Conservation (phyloP, 53 echinoderm and acorn worm species). For the Henricia sp. region DNA sequence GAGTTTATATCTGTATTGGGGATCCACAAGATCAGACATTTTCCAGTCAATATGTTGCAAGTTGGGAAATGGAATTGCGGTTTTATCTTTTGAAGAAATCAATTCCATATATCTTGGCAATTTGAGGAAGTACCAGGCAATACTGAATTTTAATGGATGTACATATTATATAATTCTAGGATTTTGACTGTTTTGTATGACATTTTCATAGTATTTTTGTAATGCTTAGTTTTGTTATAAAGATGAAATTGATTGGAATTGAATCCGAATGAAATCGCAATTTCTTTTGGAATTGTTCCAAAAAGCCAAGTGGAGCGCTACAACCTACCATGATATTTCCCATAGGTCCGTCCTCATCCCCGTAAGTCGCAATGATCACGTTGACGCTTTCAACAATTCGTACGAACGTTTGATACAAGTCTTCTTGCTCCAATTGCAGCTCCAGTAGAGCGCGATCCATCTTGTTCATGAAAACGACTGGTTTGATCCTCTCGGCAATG, state of each 20-base stretch:
- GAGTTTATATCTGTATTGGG: too few species aligned
- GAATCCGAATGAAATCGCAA: too few species aligned
- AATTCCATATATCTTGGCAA: too few species aligned
- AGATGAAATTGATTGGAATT: neutral
- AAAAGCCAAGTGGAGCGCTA: neutral
- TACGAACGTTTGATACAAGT: slow-evolving; percentile 90
- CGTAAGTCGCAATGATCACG: slow-evolving; percentile 93
- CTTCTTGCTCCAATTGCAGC: slow-evolving; percentile 85
- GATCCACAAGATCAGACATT: too few species aligned
- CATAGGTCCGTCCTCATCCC: slow-evolving; percentile 92
- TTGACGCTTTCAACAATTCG: slow-evolving; percentile 92
- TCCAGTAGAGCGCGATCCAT: slow-evolving; percentile 98
- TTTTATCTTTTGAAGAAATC: too few species aligned
- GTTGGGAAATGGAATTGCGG: too few species aligned
- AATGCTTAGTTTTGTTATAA: neutral
- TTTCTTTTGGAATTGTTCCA: too few species aligned
- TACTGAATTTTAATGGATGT: too few species aligned
- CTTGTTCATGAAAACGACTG: slow-evolving; percentile 97
- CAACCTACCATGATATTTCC: slow-evolving; percentile 79
- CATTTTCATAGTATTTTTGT: neutral
- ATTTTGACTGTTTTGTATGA: neutral
- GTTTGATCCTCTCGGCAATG: slow-evolving; percentile 93
- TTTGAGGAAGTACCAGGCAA: too few species aligned
- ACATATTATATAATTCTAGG: too few species aligned
- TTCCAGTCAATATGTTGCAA: too few species aligned